Evolutionary conservation across 1,140 invertebrate genomes (phyloP), one percentile per base, ranked within the genome.

Genomic region (Pseudomyrmex concolor): DNA sequence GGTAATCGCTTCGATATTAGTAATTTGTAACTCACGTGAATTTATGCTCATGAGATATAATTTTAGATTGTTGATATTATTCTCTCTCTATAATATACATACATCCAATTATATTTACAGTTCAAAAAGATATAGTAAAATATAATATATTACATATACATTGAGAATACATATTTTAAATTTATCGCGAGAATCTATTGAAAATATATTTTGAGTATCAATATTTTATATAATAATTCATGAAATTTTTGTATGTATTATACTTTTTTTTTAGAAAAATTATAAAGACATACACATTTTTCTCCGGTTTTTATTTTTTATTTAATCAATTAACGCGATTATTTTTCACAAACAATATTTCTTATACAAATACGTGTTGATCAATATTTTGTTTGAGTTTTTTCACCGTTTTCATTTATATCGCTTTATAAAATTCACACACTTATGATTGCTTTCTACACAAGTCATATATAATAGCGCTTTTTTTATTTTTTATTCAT

Each of bases 1-100:
- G 86, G 89, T 91, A 90, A 90, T 90, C 89, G 88, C 90, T 92
- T 92, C 85, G 81, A 91, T 73, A 88, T 87, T 84, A 88, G 78
- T 77, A 87, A 85, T 81, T 83, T 48, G 55, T 73, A 55, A 77
- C n/a, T 74, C 85, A 70, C 66, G 60, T 64, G 54, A 84, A 86
- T 48, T 67, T 74, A 66, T 85, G 64, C 68, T 84, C 22, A 63
- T 80, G 19, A 45, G 45, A 45, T 66, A 60, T 60, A 63, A 67
- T 84, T 50, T 51, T 51, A 51, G 13, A 51, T 51, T 51, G 50
- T 51, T 51, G 34, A 34, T 34, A 51, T 13, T 10, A 60, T 60
- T 8, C 19, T 19, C 57, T 25, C 19, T 25, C 10, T 60, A 19
- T 22, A 60, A 17, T 57, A 34, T 34, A 7, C 34, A 34, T 34